Evolutionary conservation across 2,113 vertebrate genomes (phyloP).

Genomic region (Leptocoma aspasia): DNA sequence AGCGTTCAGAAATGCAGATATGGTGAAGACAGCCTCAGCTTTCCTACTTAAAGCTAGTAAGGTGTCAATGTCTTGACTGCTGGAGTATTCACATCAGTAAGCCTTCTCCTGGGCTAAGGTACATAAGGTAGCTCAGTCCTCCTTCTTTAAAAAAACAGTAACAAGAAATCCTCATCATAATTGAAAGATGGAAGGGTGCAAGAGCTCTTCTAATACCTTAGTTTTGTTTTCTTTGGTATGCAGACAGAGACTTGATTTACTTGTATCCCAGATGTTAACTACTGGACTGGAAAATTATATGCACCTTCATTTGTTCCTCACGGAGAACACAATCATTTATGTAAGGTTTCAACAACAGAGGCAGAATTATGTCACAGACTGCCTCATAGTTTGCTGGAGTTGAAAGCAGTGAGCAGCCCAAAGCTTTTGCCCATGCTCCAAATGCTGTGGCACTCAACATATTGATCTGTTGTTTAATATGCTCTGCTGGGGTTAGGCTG

Average conservation of each 20-base stretch:
- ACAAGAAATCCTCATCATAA: not conserved
- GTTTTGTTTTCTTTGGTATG: not conserved
- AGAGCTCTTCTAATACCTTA: not conserved
- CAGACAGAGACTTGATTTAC: not conserved
- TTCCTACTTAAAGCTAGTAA: not conserved
- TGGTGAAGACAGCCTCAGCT: not conserved
- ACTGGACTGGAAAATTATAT: not conserved
- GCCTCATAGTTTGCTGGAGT: not conserved
- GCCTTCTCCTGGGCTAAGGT: not conserved
- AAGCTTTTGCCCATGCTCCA: not conserved
- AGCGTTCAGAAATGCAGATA: accelerated
- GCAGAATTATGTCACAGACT: not conserved
- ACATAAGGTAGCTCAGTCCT: not conserved
- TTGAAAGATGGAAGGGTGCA: not conserved
- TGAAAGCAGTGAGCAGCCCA: not conserved
- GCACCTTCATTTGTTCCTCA: not conserved
- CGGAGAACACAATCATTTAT: not conserved
- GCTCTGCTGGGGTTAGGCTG: not conserved
- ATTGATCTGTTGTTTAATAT: no score
- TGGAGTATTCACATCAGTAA: not conserved
- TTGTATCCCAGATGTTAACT: not conserved
- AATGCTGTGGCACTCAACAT: not conserved
- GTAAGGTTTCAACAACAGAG: not conserved
- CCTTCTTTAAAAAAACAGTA: not conserved
- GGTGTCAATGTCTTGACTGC: not conserved